phyloP scores from a whole-genome alignment of 2,797 vertebrate species.

The Esox lucius region DNA sequence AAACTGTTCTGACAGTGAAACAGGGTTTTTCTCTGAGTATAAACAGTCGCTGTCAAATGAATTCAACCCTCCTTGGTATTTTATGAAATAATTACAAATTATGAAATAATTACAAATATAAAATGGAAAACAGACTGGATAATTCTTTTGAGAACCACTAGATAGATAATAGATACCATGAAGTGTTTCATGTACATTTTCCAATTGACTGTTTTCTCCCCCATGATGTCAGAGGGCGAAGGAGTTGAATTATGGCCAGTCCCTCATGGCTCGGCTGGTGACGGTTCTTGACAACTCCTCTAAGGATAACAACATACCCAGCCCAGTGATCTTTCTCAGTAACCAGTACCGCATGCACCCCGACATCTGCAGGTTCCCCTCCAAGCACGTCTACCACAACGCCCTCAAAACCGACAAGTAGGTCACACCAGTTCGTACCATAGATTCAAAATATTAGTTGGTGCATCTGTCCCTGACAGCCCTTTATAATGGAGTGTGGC shows the following conservation, averaged over 20 bases:
- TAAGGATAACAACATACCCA: constrained; percentile 26
- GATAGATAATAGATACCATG: no score
- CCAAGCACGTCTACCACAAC: constrained; percentile 77
- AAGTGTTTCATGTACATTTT: no score
- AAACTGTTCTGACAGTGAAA: no score
- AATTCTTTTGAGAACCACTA: no score
- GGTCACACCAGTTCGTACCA: constrained; percentile 7
- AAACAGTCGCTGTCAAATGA: no score
- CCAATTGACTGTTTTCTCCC: no score
- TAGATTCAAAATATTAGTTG: neutral
- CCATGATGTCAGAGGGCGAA: neutral
- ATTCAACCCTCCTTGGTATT: no score
- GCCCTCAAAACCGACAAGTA: constrained; percentile 77
- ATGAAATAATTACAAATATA: no score
- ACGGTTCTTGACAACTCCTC: constrained; percentile 63
- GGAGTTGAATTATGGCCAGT: constrained; percentile 75
- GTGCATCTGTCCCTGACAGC: neutral
- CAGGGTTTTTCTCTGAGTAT: no score
- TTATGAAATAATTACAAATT: no score
- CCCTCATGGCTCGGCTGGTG: constrained; percentile 80
- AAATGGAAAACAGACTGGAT: no score
- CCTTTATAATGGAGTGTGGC: neutral
- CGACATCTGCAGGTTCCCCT: constrained; percentile 84
- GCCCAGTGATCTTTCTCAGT: constrained; percentile 72
- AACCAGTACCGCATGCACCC: constrained; percentile 88